Conservation (phyloP, 2,113 vertebrate genomes). For the Corythornis cristatus region DNA sequence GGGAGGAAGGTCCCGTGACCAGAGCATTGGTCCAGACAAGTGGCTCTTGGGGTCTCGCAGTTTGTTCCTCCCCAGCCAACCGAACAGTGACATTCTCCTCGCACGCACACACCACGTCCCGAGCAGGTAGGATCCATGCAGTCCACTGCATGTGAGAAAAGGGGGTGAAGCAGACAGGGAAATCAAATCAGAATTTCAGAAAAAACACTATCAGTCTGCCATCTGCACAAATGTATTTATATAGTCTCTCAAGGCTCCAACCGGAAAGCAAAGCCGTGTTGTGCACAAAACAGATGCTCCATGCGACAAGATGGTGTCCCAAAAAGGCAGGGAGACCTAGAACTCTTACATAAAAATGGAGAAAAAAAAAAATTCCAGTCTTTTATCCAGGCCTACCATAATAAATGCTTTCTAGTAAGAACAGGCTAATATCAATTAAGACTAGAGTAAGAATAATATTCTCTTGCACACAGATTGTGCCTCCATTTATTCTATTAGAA, state of each 20-base stretch:
- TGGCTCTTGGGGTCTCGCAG: constrained; percentile 91
- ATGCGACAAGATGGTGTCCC: neutral
- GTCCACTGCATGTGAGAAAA: constrained; percentile 82
- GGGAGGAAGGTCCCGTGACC: constrained; percentile 92
- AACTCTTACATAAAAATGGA: neutral
- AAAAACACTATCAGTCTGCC: neutral
- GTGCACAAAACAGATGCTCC: neutral
- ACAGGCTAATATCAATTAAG: constrained; percentile 15
- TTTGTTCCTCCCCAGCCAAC: constrained; percentile 95
- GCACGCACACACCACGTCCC: constrained; percentile 90
- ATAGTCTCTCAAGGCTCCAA: neutral
- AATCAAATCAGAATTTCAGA: neutral
- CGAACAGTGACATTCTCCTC: constrained; percentile 95
- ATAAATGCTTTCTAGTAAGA: neutral
- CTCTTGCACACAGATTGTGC: neutral
- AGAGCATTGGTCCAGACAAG: constrained; percentile 96
- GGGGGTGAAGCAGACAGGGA: neutral
- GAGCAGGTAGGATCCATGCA: constrained; percentile 97
- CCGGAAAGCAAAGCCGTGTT: neutral
- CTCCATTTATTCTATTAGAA: neutral
- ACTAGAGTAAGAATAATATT: neutral
- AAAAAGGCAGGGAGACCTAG: neutral
- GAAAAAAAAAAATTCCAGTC: neutral
- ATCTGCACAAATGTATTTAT: neutral
- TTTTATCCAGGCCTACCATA: neutral